A percentile compares a stretch with the other conserved stretches of the same genome.
Conservation (phyloP, 2,797 vertebrate genomes). For the Knipowitschia caucasica region DNA sequence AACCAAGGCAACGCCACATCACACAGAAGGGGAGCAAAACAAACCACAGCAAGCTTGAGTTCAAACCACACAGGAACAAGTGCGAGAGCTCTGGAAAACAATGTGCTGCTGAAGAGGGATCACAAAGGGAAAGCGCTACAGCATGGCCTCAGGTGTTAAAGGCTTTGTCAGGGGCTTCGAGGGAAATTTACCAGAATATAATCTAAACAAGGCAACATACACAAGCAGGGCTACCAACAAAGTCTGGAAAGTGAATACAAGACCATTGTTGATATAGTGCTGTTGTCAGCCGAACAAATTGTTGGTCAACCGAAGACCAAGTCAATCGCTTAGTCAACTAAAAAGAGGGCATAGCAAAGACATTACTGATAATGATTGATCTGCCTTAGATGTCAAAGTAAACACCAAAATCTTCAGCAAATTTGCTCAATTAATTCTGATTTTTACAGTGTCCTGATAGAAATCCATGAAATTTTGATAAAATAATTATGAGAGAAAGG, state of each 20-base stretch:
- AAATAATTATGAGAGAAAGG: too few species aligned
- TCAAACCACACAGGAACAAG: slow-evolving; percentile 12
- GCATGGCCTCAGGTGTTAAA: background rate
- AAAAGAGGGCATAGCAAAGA: too few species aligned
- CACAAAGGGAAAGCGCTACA: background rate
- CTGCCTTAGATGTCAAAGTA: too few species aligned
- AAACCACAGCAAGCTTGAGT: slow-evolving; percentile 28
- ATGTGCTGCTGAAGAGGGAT: background rate
- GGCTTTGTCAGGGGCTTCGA: background rate
- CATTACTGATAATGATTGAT: too few species aligned
- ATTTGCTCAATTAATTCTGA: too few species aligned
- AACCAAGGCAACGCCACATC: slow-evolving; percentile 32
- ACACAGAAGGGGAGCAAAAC: slow-evolving; percentile 23
- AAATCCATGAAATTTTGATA: too few species aligned
- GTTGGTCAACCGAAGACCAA: too few species aligned
- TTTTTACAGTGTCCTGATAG: too few species aligned
- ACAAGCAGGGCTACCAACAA: background rate
- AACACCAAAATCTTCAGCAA: too few species aligned
- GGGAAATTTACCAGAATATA: background rate
- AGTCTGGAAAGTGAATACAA: background rate
- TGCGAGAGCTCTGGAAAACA: background rate
- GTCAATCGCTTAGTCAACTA: too few species aligned
- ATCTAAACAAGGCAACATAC: background rate
- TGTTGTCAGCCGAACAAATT: too few species aligned
- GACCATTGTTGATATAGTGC: background rate